phyloP scores from a whole-genome alignment of 2,113 vertebrate genomes.

The Thinocorus orbignyianus region DNA sequence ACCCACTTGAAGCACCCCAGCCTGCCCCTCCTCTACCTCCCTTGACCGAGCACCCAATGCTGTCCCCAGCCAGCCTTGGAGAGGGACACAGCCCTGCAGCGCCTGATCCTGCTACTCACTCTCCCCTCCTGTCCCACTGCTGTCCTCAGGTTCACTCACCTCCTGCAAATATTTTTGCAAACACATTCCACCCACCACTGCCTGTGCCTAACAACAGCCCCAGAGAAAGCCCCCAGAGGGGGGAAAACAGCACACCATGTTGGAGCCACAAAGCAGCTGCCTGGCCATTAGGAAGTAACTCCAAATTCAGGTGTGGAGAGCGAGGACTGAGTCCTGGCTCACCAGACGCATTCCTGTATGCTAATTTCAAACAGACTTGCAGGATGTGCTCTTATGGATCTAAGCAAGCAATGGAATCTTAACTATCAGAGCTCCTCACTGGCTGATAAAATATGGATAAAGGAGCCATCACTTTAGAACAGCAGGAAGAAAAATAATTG shows the following conservation, averaged over 20 bases:
- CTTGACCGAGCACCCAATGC: background rate
- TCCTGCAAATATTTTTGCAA: background rate
- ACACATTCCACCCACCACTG: background rate
- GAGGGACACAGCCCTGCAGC: background rate
- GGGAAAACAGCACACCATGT: accelerated
- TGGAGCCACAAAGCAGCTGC: accelerated
- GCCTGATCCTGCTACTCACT: accelerated
- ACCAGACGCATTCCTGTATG: background rate
- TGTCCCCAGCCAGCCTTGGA: background rate
- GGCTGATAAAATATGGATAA: constrained; percentile 72
- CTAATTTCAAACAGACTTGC: constrained; percentile 52
- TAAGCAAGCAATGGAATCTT: constrained; percentile 55
- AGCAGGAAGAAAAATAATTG: constrained; percentile 72
- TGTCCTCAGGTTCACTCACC: background rate
- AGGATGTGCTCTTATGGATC: constrained; percentile 35
- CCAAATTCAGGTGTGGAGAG: background rate
- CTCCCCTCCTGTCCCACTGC: background rate
- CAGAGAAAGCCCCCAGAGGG: accelerated
- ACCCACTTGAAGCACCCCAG: accelerated
- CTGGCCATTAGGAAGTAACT: background rate
- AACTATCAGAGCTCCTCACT: constrained; percentile 55
- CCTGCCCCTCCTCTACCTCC: no score
- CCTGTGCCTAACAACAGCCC: background rate
- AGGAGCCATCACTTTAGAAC: constrained; percentile 62
- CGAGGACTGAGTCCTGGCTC: background rate